Percentiles rank a stretch among this genome's conserved stretches.
Evolutionary conservation across 64 coral and sea anemone species (phyloP).

Genomic region (Montipora capricornis): DNA sequence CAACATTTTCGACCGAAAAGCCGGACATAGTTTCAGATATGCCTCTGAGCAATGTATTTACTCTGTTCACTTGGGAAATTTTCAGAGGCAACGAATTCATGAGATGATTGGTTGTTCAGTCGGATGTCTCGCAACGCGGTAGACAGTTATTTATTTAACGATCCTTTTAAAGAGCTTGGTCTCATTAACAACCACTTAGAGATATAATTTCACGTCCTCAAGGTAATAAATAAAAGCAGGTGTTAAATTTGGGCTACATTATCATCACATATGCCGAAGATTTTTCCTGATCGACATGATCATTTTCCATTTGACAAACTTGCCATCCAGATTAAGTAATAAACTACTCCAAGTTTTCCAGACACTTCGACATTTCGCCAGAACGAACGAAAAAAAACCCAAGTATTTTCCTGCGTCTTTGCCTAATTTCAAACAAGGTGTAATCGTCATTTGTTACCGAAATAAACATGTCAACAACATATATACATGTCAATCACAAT

Average conservation of each 20-base stretch:
- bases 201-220: neutral
- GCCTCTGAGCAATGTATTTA: neutral
- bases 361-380: too few species aligned
- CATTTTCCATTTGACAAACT: neutral
- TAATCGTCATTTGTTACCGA: too few species aligned
- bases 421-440: too few species aligned
- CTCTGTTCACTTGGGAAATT: neutral
- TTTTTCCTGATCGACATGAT: neutral
- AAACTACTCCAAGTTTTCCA: too few species aligned
- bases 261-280: neutral
- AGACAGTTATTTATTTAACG: neutral
- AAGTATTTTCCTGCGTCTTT: too few species aligned
- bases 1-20: neutral
- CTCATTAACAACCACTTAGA: conserved; percentile 7
- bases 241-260: neutral
- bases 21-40: neutral
- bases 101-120: neutral
- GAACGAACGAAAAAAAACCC: too few species aligned
- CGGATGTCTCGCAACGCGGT: neutral
- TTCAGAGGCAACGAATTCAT: conserved; percentile 9
- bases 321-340: too few species aligned
- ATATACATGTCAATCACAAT: too few species aligned
- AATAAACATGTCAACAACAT: too few species aligned
- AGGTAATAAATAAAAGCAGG: conserved; percentile 4
- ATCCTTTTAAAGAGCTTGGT: neutral